Percentiles rank a stretch among this genome's conserved stretches.
Evolutionary conservation across 2,113 vertebrate genomes (phyloP).

Genomic region (Dasyurus viverrinus): DNA sequence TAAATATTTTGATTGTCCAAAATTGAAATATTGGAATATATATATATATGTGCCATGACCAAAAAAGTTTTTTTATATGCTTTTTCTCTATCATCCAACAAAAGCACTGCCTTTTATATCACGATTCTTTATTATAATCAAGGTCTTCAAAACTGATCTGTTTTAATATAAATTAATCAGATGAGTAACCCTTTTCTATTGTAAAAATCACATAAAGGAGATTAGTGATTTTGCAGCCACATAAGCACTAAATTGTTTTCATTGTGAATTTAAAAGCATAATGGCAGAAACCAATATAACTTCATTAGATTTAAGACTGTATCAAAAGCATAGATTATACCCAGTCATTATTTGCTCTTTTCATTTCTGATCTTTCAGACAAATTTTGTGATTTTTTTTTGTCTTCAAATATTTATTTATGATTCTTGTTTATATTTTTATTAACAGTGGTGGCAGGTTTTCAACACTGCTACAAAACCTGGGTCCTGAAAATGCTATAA

Average conservation of each 20-base stretch:
- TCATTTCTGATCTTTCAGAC: neutral
- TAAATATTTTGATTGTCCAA: slow-evolving; percentile 22
- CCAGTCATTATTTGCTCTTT: neutral
- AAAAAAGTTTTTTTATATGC: slow-evolving; percentile 34
- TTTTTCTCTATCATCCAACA: slow-evolving; percentile 21
- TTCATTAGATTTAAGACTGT: slow-evolving; percentile 44
- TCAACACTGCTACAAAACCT: slow-evolving; percentile 96
- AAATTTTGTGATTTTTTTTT: slow-evolving; percentile 21
- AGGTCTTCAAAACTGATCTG: neutral
- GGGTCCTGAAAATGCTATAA: slow-evolving; percentile 96
- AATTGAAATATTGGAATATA: slow-evolving; percentile 27
- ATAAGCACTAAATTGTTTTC: slow-evolving; percentile 33
- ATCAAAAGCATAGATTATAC: slow-evolving; percentile 32
- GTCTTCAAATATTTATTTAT: slow-evolving; percentile 27
- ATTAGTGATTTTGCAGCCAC: slow-evolving; percentile 36
- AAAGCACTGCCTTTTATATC: slow-evolving; percentile 37
- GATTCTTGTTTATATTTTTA: slow-evolving; percentile 56
- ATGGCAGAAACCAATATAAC: neutral
- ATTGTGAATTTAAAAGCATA: slow-evolving; percentile 19
- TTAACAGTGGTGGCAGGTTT: slow-evolving; percentile 93
- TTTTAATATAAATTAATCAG: slow-evolving; percentile 34
- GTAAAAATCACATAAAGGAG: slow-evolving; percentile 24
- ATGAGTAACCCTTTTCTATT: slow-evolving; percentile 38
- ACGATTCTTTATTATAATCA: slow-evolving; percentile 44
- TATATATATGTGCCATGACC: slow-evolving; percentile 15